Base-by-base conservation (phyloP, 2,113 vertebrate species). In the Corvus moneduloides region DNA sequence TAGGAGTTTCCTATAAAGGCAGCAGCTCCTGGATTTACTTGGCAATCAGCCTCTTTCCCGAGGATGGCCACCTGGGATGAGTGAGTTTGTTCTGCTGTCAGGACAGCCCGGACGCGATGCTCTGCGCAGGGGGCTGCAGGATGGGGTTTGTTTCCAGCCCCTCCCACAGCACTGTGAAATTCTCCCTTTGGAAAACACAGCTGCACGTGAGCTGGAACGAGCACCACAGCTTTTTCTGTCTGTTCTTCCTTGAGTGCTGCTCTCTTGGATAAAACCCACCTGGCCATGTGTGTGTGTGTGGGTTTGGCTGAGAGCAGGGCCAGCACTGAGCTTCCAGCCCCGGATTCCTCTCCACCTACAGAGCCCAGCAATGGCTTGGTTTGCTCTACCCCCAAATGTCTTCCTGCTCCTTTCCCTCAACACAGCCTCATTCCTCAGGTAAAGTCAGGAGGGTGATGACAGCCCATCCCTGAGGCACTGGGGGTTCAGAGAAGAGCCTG, bases 21-120 rank as follows among this genome's bases (percentile, higher is more conserved):
- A 90, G 83, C 76, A 86, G 94, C 91, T 96, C 76, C 94, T 88
- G 94, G 69, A 74, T 78, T 94, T 86, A 32, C 73, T 80, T 72
- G 86, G 95, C 90, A 67, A 91, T 33, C 77, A 58, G 77, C 48
- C 81, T n/a, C 19, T 49, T 63, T 30, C 56, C 69, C 32, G 3
- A 54, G 73, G 92, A 79, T 4, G 41, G 84, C 89, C 90, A 82
- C 69, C 74, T 81, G 87, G 82, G 81, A 85, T 0, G 7, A 10
- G 58, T 8, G 6, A 21, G 49, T 16, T 35, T 66, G 55, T 11
- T 24, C 3, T 33, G 52, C 9, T 16, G 48, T 7, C 4, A 5
- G 83, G 59, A 35, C 71, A 37, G 66, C 5, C 5, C 8, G 20
- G 61, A 19, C 4, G 11, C 0, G 39, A n/a, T 4, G 32, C 33